Evolutionary conservation across 1,140 invertebrate species (phyloP).

Genomic region (Drosophila nikananu): DNA sequence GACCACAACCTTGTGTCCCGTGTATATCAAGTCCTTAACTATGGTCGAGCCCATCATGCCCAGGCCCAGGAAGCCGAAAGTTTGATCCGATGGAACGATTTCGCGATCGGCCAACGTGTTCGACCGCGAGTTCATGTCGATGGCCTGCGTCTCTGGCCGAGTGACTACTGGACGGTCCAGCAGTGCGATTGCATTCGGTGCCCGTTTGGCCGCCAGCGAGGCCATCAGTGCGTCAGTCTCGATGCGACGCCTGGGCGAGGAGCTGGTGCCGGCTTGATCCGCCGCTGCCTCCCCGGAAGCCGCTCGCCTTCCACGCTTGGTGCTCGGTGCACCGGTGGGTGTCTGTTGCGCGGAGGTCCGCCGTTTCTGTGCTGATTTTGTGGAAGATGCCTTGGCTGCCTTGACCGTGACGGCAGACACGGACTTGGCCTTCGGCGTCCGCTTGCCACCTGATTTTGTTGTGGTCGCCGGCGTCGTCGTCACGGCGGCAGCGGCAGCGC

Average conservation of each 20-base stretch:
- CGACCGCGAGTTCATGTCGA: constrained; percentile 92
- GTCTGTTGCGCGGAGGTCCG: constrained; percentile 66
- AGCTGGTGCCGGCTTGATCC: constrained; percentile 50
- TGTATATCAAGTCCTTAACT: constrained; percentile 97
- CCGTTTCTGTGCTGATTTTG: constrained; percentile 76
- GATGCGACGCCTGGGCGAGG: constrained; percentile 58
- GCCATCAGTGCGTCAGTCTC: constrained; percentile 61
- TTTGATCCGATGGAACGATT: constrained; percentile 93
- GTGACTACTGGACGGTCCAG: constrained; percentile 78
- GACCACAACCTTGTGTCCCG: constrained; percentile 96
- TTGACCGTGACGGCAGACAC: constrained; percentile 58
- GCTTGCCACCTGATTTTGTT: constrained; percentile 58
- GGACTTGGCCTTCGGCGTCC: constrained; percentile 78
- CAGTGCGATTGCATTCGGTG: constrained; percentile 77
- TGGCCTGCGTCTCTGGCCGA: constrained; percentile 89
- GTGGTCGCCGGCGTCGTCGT: constrained; percentile 57
- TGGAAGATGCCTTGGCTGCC: constrained; percentile 51
- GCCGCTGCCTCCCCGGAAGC: constrained; percentile 46
- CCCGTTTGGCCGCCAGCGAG: constrained; percentile 61
- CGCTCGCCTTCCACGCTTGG: constrained; percentile 54
- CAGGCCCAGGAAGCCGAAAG: constrained; percentile 97
- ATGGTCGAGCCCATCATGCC: constrained; percentile 98
- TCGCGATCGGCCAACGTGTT: constrained; percentile 94
- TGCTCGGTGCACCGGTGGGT: constrained; percentile 39
- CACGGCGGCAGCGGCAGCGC: constrained; percentile 25